Evolutionary conservation across 2,113 vertebrate genomes (phyloP), one percentile per base, ranked within the genome.

Genomic region (Psilopogon haemacephalus): DNA sequence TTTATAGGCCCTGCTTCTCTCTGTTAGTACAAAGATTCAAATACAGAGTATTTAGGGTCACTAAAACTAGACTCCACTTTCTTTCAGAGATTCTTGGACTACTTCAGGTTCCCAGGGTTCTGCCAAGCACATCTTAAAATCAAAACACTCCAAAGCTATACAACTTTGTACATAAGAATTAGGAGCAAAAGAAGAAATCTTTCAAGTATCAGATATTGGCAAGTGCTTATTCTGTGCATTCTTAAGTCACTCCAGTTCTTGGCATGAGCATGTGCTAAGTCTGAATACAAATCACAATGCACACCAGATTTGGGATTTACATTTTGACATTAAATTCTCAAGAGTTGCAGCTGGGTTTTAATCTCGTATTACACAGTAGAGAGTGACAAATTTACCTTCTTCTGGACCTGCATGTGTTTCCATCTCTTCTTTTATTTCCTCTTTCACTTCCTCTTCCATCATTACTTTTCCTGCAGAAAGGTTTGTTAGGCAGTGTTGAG

Each of bases 401-500:
- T 99, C 99, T 60, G 98, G 97, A 76, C 98, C 98, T 8, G 95
- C 95, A 63, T 98, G 98, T 9, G 98, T 97, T 94, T 99, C 99
- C 96, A 98, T 92, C 69, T 99, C 99, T 96, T 99, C 98, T 96
- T 98, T 98, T 95, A 98, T 97, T 90, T 99, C 99, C 71, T 99
- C 98, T 70, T 98, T 99, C 68, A 96, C 87, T 37, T 99, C 99
- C 70, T 99, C 99, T 93, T 99, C 99, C 4, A 98, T 98, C 90
- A 97, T 97, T 73, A 98, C 97, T 97, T 99, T 99, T 86, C 99
- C 99, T 99, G 78, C 20, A 83, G 95, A 78, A 75, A 78, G 64
- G 56, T 88, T 84, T 58, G 21, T 80, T 64, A 81, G 54, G 10
- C 33, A 82, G 44, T 5, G 35, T 32, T 91, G 73, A 92, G 59